These are phyloP conservation scores for Dryas iulia DNA, from an alignment of 1,140 invertebrate genomes.

Conservation along the genomic window DNA sequence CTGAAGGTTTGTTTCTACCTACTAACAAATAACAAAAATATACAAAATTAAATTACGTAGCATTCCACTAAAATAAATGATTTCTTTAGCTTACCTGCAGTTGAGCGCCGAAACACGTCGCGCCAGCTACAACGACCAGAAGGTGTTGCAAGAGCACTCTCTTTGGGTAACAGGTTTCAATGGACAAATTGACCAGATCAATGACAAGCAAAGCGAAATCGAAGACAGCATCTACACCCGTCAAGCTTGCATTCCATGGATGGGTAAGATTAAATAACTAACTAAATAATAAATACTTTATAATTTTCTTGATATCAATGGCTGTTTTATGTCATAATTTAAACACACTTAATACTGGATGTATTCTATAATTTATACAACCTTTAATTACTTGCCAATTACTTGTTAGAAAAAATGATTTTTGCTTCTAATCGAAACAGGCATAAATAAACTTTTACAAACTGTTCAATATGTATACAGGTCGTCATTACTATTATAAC, in stretches of 20 bases:
- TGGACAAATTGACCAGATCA: conserved; percentile 34
- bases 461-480: conserved; percentile 34
- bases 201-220: conserved; percentile 37
- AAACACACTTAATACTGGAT: too few relatives aligned
- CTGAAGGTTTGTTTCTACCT: conserved; percentile 36
- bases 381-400: too few relatives aligned
- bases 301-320: too few relatives aligned
- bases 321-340: too few relatives aligned
- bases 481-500: conserved; percentile 65
- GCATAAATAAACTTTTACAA: too few relatives aligned
- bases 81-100: conserved; percentile 25
- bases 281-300: too few relatives aligned
- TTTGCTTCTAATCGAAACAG: too few relatives aligned
- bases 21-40: not conserved
- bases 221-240: conserved; percentile 42
- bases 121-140: not conserved
- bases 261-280: too few relatives aligned
- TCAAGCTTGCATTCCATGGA: conserved; percentile 61
- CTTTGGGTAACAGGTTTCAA: conserved; percentile 54
- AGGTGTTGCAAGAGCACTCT: conserved; percentile 37
- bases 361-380: too few relatives aligned
- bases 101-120: conserved; percentile 18
- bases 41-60: not conserved
- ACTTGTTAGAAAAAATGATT: too few relatives aligned
- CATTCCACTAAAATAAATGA: not conserved